Evolutionary conservation across 64 coral and sea anemone genomes (phyloP).

Genomic region (Actinia tenebrosa): DNA sequence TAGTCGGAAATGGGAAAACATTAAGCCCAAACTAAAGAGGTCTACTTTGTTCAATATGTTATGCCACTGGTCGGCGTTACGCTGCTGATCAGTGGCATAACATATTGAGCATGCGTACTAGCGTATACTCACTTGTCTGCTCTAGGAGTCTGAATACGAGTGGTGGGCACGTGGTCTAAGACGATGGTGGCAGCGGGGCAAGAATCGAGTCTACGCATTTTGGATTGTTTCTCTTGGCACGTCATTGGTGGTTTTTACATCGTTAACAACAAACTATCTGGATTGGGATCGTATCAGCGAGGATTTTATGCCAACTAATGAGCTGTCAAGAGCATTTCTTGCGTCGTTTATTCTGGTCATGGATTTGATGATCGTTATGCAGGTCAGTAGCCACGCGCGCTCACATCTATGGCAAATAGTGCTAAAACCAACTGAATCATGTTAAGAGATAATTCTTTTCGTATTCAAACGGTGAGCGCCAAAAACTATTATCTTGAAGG

Average conservation of each 20-base stretch:
- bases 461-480: no score
- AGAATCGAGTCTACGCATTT: constrained; percentile 65
- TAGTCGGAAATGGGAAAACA: no score
- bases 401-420: no score
- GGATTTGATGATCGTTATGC: constrained; percentile 48
- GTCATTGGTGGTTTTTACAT: constrained; percentile 53
- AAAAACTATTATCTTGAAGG: no score
- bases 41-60: no score
- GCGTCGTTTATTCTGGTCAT: constrained; percentile 82
- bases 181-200: constrained; percentile 54
- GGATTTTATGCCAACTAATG: constrained; percentile 65
- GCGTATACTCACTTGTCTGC: not conserved
- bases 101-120: no score
- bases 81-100: no score
- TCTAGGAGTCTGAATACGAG: not conserved
- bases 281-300: constrained; percentile 77
- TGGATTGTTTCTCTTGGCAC: constrained; percentile 68
- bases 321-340: constrained; percentile 66
- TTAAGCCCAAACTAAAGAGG: no score
- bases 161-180: constrained; percentile 63
- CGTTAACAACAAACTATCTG: constrained; percentile 73
- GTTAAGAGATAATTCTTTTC: no score
- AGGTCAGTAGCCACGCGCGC: not conserved
- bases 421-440: no score
- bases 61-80: no score